These are phyloP conservation scores for Staurois parvus DNA, from an alignment of 2,797 vertebrate genomes.

Conservation along the genomic window DNA sequence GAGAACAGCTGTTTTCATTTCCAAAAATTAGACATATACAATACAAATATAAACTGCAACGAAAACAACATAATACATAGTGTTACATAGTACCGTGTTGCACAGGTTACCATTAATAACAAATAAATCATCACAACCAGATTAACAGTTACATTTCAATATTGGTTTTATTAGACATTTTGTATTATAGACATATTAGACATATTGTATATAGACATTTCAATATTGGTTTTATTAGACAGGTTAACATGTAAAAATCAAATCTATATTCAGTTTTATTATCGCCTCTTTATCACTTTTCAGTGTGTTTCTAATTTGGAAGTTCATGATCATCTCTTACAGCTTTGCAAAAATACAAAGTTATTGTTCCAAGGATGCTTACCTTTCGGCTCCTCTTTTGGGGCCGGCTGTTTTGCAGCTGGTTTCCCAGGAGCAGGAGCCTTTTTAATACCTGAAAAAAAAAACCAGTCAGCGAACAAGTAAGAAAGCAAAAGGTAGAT, in stretches of 20 bases:
- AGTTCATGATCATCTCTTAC: neutral
- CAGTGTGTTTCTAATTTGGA: neutral
- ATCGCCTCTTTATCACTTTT: neutral
- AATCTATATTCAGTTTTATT: neutral
- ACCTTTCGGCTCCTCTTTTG: slow-evolving; percentile 43
- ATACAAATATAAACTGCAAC: neutral
- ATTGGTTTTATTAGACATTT: slow-evolving; percentile 15
- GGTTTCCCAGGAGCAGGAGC: slow-evolving; percentile 31
- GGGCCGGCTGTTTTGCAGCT: slow-evolving; percentile 8
- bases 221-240: slow-evolving; percentile 4
- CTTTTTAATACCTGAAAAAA: slow-evolving; percentile 44
- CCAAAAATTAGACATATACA: neutral
- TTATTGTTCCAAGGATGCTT: neutral
- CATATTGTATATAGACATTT: slow-evolving; percentile 7
- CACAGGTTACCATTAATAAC: neutral
- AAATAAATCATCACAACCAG: slow-evolving; percentile 5
- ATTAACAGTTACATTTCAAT: slow-evolving; percentile 6
- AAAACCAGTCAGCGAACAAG: neutral
- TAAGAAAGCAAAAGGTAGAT: too few species aligned
- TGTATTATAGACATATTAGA: slow-evolving; percentile 20
- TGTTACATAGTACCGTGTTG: neutral
- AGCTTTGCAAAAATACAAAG: neutral
- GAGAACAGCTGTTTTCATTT: neutral
- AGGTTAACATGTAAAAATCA: neutral
- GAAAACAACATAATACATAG: neutral